Percentiles rank a stretch among this genome's conserved stretches.
phyloP scores from a whole-genome alignment of 2,888 invertebrate genomes.

The Sphaeridia pumilis region DNA sequence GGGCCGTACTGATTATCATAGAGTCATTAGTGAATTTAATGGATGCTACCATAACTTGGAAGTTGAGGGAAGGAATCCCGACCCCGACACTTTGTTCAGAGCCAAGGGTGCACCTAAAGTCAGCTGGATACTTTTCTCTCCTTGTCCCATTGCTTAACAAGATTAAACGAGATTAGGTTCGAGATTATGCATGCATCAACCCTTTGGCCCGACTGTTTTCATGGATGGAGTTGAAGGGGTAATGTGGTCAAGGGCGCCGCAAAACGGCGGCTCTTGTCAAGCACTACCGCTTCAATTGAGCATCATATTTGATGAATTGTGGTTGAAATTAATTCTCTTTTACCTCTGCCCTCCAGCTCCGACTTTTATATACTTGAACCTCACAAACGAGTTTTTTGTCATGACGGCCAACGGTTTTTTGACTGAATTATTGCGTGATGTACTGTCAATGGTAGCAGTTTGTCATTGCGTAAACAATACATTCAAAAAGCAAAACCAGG shows the following conservation, averaged over 20 bases:
- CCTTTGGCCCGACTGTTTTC: neutral
- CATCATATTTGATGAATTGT: slow-evolving; percentile 7
- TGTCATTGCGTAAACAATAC: no score
- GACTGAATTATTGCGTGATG: no score
- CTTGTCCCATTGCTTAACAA: neutral
- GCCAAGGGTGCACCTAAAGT: no score
- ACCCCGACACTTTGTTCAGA: no score
- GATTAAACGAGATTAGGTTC: slow-evolving; percentile 5
- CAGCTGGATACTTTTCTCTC: no score
- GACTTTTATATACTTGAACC: neutral
- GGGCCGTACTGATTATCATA: no score
- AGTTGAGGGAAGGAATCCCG: no score
- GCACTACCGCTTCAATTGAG: slow-evolving; percentile 7
- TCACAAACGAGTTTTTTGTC: neutral
- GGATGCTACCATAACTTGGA: no score
- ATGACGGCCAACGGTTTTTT: no score
- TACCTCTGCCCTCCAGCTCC: neutral
- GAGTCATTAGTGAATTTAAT: no score
- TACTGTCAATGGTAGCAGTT: no score
- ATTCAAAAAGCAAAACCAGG: no score
- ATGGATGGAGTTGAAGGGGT: neutral
- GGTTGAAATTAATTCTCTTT: slow-evolving; percentile 5
- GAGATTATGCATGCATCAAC: slow-evolving; percentile 7
- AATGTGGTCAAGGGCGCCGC: slow-evolving; percentile 9
- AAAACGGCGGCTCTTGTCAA: slow-evolving; percentile 5